These are phyloP conservation scores for Metellina segmentata DNA, from an alignment of 2,888 invertebrate genomes.

Conservation along the genomic window DNA sequence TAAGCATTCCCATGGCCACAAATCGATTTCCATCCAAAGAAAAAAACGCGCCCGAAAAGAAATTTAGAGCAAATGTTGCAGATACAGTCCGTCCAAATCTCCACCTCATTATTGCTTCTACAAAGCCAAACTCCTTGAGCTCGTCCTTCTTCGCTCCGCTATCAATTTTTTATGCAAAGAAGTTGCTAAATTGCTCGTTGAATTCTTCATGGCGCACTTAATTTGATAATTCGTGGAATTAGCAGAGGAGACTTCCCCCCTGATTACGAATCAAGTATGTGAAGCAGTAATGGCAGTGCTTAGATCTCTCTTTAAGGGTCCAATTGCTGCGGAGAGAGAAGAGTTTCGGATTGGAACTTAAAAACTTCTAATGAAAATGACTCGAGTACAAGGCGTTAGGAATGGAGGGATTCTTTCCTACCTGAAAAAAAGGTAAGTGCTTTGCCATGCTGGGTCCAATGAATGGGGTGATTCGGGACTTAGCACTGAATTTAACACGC, in stretches of 20 bases:
- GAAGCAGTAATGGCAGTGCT: constrained; percentile 17
- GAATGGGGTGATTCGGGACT: not conserved
- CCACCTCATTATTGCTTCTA: not conserved
- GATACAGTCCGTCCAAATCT: not conserved
- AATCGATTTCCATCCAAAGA: too few relatives aligned
- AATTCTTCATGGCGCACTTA: not conserved
- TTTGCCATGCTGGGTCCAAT: not conserved
- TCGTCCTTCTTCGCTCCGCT: not conserved
- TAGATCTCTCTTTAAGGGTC: constrained; percentile 8
- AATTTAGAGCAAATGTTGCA: not conserved
- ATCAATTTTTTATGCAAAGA: not conserved
- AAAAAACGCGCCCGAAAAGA: not conserved
- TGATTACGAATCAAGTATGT: not conserved
- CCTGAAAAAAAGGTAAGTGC: not conserved
- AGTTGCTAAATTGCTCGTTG: not conserved
- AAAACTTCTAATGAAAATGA: constrained; percentile 39
- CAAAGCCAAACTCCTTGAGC: not conserved
- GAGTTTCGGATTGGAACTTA: constrained; percentile 1
- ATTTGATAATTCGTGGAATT: not conserved
- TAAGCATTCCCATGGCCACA: too few relatives aligned
- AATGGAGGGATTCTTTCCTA: not conserved
- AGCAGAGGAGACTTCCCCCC: not conserved
- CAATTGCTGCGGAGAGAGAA: not conserved
- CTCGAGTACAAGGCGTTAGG: not conserved
- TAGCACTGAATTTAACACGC: too few relatives aligned